A percentile compares a stretch with the other conserved stretches of the same genome.
phyloP scores from a whole-genome alignment of 2,113 vertebrate genomes.

The Rattus rattus region DNA sequence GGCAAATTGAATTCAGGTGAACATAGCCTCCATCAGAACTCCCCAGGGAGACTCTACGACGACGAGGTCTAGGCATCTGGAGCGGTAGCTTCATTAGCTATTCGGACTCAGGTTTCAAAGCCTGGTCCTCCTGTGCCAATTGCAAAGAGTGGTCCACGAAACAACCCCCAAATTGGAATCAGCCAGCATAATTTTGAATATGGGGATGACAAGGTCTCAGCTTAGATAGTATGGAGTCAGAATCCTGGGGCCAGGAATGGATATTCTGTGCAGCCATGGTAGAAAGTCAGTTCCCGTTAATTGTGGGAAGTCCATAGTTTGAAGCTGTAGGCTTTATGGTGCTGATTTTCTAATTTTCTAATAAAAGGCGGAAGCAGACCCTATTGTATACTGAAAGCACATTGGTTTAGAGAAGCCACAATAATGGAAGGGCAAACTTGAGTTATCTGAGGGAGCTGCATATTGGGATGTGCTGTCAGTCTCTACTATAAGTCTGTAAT shows the following conservation, averaged over 20 bases:
- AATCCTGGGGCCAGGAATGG: background rate
- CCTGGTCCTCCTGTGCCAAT: background rate
- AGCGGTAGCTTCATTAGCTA: background rate
- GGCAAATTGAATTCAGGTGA: constrained; percentile 8
- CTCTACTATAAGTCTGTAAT: background rate
- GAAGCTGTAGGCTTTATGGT: background rate
- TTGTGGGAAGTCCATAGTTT: background rate
- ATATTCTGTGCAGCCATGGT: background rate
- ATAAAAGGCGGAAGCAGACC: background rate
- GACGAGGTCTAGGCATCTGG: background rate
- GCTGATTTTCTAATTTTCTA: background rate
- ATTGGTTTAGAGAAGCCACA: background rate
- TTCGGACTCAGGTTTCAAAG: background rate
- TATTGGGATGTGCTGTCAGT: background rate
- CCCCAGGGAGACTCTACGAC: background rate
- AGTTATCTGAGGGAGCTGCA: background rate
- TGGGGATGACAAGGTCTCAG: background rate
- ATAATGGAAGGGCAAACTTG: background rate
- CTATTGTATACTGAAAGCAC: background rate
- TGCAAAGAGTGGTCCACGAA: background rate
- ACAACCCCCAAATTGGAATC: background rate
- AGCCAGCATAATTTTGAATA: background rate
- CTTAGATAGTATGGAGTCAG: background rate
- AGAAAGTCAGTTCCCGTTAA: background rate
- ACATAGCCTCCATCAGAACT: background rate